Evolutionary conservation across 2,888 invertebrate species (phyloP).

Genomic region (Phengaris arion): DNA sequence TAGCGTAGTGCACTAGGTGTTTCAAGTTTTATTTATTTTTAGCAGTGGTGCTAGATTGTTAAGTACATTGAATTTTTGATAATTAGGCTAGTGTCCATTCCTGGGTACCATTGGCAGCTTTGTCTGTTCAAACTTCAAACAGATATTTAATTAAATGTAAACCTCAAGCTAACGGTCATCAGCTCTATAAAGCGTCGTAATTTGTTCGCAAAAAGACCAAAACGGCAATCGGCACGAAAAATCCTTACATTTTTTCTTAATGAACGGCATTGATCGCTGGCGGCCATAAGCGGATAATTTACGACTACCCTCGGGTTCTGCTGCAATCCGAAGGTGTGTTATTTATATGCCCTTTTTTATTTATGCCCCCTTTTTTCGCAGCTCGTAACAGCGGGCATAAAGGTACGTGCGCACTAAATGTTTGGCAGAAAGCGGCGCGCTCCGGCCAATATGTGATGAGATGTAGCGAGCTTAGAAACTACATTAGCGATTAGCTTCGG

Average conservation of each 20-base stretch:
- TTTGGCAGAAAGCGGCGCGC: background rate
- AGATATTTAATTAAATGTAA: background rate
- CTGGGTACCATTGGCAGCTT: too few species aligned
- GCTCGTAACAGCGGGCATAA: slow-evolving; percentile 73
- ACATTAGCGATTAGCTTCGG: too few species aligned
- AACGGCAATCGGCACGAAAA: slow-evolving; percentile 57
- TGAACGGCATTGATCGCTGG: slow-evolving; percentile 73
- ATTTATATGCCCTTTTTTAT: slow-evolving; percentile 78
- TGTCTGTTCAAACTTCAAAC: background rate
- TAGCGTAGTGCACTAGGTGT: too few species aligned
- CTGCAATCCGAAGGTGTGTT: slow-evolving; percentile 76
- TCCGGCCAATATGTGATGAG: too few species aligned
- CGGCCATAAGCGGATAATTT: slow-evolving; percentile 73
- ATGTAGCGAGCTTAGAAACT: too few species aligned
- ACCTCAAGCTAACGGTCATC: slow-evolving; percentile 19
- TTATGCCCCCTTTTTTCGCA: slow-evolving; percentile 79
- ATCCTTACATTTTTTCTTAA: slow-evolving; percentile 69
- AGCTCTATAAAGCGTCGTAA: slow-evolving; percentile 35
- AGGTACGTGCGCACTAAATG: background rate
- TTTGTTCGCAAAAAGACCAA: slow-evolving; percentile 42
- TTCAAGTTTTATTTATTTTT: too few species aligned
- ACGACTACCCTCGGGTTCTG: slow-evolving; percentile 62
- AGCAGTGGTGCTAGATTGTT: too few species aligned
- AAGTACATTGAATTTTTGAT: too few species aligned
- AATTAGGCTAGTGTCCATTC: too few species aligned